A percentile compares a stretch with the other conserved stretches of the same genome.
Evolutionary conservation across 2,888 invertebrate genomes (phyloP).

Genomic region (Polymixis flavicincta): DNA sequence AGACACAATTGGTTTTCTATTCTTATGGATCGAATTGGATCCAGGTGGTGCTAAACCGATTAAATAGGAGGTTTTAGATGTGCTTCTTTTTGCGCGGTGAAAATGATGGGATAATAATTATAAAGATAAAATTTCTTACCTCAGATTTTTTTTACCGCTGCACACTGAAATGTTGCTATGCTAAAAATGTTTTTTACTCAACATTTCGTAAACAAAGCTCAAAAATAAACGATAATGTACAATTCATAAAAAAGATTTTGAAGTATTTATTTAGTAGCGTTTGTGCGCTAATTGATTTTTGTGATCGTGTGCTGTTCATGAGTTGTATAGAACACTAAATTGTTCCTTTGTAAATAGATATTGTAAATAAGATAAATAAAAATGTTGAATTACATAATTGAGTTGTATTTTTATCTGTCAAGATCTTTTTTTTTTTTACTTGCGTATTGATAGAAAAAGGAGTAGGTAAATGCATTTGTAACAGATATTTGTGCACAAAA

Average conservation of each 20-base stretch:
- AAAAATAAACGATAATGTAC: conserved; percentile 34
- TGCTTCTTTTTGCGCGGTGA: neutral
- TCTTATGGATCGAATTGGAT: too few relatives aligned
- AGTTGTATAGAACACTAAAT: conserved; percentile 57
- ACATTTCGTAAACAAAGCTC: conserved; percentile 28
- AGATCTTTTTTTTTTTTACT: too few relatives aligned
- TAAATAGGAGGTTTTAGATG: neutral
- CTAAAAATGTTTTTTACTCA: conserved; percentile 14
- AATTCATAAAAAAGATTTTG: conserved; percentile 28
- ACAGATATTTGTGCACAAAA: too few relatives aligned
- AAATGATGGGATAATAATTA: neutral
- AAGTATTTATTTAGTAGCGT: conserved; percentile 45
- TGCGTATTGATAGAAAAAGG: too few relatives aligned
- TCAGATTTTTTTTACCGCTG: neutral
- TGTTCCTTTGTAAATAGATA: conserved; percentile 61
- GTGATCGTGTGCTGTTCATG: conserved; percentile 1
- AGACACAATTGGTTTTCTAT: too few relatives aligned
- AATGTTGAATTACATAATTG: conserved; percentile 24
- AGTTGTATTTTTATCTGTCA: conserved; percentile 8
- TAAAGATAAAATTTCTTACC: neutral
- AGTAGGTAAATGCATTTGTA: too few relatives aligned
- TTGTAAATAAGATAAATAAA: conserved; percentile 56
- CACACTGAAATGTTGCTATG: neutral
- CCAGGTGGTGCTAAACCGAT: too few relatives aligned
- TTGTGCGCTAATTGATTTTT: conserved; percentile 10